Percentiles rank a stretch among this genome's conserved stretches.
phyloP scores from a whole-genome alignment of 2,113 vertebrate genomes.

The Lethenteron camtschaticum region DNA sequence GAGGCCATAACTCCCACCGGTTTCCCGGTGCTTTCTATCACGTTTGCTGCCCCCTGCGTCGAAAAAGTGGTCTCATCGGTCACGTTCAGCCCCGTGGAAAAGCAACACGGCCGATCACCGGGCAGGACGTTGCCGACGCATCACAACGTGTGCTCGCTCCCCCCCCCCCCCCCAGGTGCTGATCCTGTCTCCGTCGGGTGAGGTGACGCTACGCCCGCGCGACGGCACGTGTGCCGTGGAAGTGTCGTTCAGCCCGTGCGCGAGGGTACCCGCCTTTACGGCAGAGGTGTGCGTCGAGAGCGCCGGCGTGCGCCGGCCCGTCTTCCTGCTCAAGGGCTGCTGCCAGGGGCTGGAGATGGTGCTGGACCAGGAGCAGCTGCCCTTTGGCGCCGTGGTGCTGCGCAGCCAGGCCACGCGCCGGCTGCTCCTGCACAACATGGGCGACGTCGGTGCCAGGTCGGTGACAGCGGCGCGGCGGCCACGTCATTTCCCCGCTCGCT shows the following conservation, averaged over 20 bases:
- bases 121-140: too few relatives aligned
- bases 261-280: slow-evolving; percentile 23
- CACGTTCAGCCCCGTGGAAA: too few relatives aligned
- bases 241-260: slow-evolving; percentile 31
- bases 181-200: slow-evolving; percentile 20
- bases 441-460: slow-evolving; percentile 42
- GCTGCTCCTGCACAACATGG: slow-evolving; percentile 32
- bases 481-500: too few relatives aligned
- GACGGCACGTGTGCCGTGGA: slow-evolving; percentile 29
- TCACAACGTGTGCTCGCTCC: too few relatives aligned
- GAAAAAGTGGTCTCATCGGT: too few relatives aligned
- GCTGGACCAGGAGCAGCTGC: slow-evolving; percentile 37
- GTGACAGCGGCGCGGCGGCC: too few relatives aligned
- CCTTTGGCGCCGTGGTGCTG: slow-evolving; percentile 42
- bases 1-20: too few relatives aligned
- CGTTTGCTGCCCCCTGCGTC: too few relatives aligned
- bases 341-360: slow-evolving; percentile 40
- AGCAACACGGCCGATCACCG: too few relatives aligned
- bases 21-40: too few relatives aligned
- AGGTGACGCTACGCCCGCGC: slow-evolving; percentile 26
- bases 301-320: slow-evolving; percentile 23
- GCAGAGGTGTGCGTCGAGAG: slow-evolving; percentile 38
- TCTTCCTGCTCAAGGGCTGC: slow-evolving; percentile 39
- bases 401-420: slow-evolving; percentile 23
- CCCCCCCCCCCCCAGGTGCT: slow-evolving; percentile 18